phyloP scores from a whole-genome alignment of 2,113 vertebrate genomes.

The Phainopepla nitens region DNA sequence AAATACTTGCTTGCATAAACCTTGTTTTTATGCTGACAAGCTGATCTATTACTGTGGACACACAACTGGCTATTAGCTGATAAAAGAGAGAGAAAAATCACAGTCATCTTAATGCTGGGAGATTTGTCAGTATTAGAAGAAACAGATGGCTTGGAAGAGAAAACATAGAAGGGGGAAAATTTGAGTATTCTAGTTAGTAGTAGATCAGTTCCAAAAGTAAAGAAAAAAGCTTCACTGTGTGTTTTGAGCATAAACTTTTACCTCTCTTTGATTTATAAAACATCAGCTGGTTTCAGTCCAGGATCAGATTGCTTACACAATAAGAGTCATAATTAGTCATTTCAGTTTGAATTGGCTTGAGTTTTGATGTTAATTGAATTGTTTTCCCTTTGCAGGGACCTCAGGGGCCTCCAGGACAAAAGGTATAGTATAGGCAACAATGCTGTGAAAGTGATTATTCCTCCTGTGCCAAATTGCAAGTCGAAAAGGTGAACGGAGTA shows the following conservation, averaged over 20 bases:
- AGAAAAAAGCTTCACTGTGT: background rate
- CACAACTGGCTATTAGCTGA: background rate
- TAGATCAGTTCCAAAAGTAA: constrained; percentile 24
- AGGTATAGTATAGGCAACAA: constrained; percentile 78
- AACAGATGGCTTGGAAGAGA: background rate
- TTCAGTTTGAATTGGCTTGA: constrained; percentile 59
- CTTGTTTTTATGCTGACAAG: background rate
- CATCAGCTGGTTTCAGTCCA: constrained; percentile 33
- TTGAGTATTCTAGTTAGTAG: background rate
- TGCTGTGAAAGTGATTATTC: constrained; percentile 49
- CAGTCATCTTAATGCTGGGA: background rate
- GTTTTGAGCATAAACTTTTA: background rate
- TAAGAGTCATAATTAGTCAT: constrained; percentile 53
- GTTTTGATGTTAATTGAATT: constrained; percentile 74
- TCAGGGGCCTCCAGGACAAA: constrained; percentile 87
- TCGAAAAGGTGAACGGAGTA: constrained; percentile 20
- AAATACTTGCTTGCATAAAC: background rate
- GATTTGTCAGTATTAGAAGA: constrained; percentile 17
- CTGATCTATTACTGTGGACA: background rate
- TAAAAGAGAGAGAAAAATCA: background rate
- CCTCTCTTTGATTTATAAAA: constrained; percentile 26
- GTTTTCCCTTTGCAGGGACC: constrained; percentile 84
- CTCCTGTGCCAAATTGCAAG: constrained; percentile 8
- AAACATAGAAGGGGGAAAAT: background rate
- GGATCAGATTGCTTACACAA: constrained; percentile 37